Evolutionary conservation across 2,113 vertebrate genomes (phyloP), one percentile per base, ranked within the genome.

Genomic region (Clarias magur): DNA sequence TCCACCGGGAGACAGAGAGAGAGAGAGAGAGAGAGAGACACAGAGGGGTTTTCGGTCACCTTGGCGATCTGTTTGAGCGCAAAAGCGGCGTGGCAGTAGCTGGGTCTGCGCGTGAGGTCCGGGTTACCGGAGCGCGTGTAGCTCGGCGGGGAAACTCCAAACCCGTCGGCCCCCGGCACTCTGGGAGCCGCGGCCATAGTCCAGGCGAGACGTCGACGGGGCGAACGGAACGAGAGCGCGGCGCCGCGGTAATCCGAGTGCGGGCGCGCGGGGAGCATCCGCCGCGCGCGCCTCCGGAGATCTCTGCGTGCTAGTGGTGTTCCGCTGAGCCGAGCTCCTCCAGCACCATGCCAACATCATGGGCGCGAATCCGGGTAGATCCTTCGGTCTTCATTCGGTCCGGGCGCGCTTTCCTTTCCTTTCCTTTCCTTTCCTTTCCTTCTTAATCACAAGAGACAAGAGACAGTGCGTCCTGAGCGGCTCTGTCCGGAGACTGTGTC

Each of bases 21-120:
- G 17, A 38, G 4, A 3, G 38, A 62, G 0, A 34, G 62, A 4
- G 4, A 42, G 15, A 21, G 2, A n/a, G n/a, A n/a, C n/a, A n/a
- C n/a, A 30, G 38, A 62, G 83, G 90, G 25, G 86, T 11, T 73
- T 73, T 75, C 59, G 25, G 87, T 96, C 94, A 97, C 96, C 96
- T 97, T 96, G 89, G 96, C 94, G 88, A 96, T 96, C 90, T 96
- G 96, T 93, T 95, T 96, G 90, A 96, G 94, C 90, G 96, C 96
- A 89, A 96, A 95, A 88, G 96, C 96, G 86, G 96, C 95, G 93
- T 96, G 95, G 95, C 96, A 97, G 92, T 96, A 96, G 91, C 95
- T 95, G 91, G 95, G 93, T 95, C 95, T 95, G 92, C 95, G 95
- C 87, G 92, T 94, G 15, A 94, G 92, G 87, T 96, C 96, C 79